phyloP scores from a whole-genome alignment of 2,113 vertebrate species.

The Dissostichus mawsoni region DNA sequence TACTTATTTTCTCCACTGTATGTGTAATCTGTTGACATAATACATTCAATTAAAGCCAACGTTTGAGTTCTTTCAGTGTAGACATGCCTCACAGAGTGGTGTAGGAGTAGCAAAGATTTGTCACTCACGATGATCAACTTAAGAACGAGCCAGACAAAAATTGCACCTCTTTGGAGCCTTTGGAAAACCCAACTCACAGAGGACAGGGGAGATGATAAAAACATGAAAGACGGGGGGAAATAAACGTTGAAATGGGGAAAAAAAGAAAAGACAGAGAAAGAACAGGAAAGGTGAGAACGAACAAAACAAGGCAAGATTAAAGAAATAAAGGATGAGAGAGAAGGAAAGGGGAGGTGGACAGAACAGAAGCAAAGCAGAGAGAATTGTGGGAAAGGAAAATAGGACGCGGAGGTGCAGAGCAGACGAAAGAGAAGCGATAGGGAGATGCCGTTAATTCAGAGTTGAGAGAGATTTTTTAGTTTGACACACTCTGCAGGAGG shows the following conservation, averaged over 20 bases:
- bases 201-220: background rate
- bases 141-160: background rate
- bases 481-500: conserved; percentile 76
- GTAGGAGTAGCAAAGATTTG: background rate
- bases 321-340: background rate
- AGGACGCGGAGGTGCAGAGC: conserved; percentile 36
- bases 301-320: background rate
- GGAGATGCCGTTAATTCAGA: conserved; percentile 73
- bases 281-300: background rate
- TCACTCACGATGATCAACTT: background rate
- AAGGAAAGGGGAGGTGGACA: conserved; percentile 3
- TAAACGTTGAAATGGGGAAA: background rate
- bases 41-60: too few species aligned
- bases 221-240: background rate
- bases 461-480: conserved; percentile 79
- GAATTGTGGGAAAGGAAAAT: conserved; percentile 36
- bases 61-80: too few species aligned
- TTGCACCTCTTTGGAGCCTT: background rate
- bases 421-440: conserved; percentile 47
- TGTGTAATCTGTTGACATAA: too few species aligned
- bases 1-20: too few species aligned
- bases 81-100: background rate
- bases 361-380: conserved; percentile 18
- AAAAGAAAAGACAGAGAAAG: conserved; percentile 3
- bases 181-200: conserved; percentile 8